Base-by-base conservation (phyloP, 2,797 vertebrate species). In the Coregonus sp. region DNA sequence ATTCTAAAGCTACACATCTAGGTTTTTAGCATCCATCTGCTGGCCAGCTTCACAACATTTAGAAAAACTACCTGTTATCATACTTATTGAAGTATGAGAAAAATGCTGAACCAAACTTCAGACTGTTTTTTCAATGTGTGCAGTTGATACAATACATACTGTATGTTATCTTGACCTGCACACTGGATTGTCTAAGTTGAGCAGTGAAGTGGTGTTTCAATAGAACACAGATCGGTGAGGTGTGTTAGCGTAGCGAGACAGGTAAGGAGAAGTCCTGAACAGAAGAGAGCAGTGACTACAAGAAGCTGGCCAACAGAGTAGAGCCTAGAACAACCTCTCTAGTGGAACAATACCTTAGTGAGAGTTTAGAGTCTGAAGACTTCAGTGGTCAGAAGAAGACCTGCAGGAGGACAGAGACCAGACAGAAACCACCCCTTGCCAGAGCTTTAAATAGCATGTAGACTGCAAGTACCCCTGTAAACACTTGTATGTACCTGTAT, bases 331-430 rank as follows among this genome's bases (percentile, higher is more conserved):
- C 63, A 59, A 31, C 74, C 75, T 47, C 2, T 68, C 70, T 2
- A 18, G 6, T 16, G 31, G 69, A 51, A 88, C 82, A 76, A 88
- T 95, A 95, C 94, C 94, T 95, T 70, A 74, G 78, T 25, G 82
- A 80, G 79, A 66, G 83, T 76, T 82, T 80, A 86, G 80, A 86
- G 54, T 85, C 88, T 91, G 93, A 85, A 90, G 92, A 92, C 90
- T 88, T 83, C 89, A 88, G 88, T 88, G 83, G 72, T 95, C 93
- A 95, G 94, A 94, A 95, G 93, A 94, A 94, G 68, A 95, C 95
- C 94, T 95, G 94, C 89, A 92, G 91, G 83, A 93, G 89, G 88
- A 92, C 76, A 94, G 84, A 92, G 85, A 92, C 86, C 91, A 92
- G 86, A 92, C 65, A 61, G 59, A 61, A 25, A 61, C 59, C 59